A percentile compares a stretch with the other conserved stretches of the same genome.
These are phyloP conservation scores for Empidonax traillii DNA, from an alignment of 2,113 vertebrate species.

Conservation along the genomic window DNA sequence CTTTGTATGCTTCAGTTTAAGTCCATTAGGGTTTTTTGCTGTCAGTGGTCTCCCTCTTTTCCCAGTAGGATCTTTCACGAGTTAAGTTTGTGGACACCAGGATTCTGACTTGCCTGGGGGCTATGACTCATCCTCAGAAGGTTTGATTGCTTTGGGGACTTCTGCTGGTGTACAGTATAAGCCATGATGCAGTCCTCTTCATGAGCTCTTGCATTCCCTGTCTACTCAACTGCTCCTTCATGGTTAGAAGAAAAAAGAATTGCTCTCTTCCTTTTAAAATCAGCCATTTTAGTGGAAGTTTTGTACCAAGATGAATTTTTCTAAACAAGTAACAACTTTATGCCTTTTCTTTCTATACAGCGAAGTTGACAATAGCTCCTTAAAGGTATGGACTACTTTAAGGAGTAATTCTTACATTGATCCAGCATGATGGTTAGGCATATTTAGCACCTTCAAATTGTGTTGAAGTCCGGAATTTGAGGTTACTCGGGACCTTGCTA, in stretches of 20 bases:
- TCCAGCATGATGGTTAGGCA: not conserved
- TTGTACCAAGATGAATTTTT: not conserved
- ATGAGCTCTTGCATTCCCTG: conserved; percentile 11
- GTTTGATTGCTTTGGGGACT: conserved; percentile 65
- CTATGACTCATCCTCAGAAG: conserved; percentile 71
- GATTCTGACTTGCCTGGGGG: conserved; percentile 39
- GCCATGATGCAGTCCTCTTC: not conserved
- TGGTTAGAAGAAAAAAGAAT: not conserved
- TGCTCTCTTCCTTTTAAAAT: not conserved
- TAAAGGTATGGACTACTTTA: not conserved
- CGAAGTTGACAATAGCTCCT: not conserved
- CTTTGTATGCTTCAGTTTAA: conserved; percentile 34
- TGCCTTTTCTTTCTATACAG: not conserved
- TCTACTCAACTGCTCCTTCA: not conserved
- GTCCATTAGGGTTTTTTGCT: conserved; percentile 21
- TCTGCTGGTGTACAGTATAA: conserved; percentile 45
- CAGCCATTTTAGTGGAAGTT: not conserved
- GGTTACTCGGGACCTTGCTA: not conserved
- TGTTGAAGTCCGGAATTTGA: not conserved
- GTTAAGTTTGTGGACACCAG: conserved; percentile 57
- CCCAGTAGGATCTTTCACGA: conserved; percentile 54
- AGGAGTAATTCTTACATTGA: not conserved
- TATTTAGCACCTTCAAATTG: not conserved
- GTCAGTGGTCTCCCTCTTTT: conserved; percentile 51
- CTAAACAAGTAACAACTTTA: not conserved